Base-by-base conservation (phyloP, 2,797 vertebrate genomes). In the Gambelia wislizenii region DNA sequence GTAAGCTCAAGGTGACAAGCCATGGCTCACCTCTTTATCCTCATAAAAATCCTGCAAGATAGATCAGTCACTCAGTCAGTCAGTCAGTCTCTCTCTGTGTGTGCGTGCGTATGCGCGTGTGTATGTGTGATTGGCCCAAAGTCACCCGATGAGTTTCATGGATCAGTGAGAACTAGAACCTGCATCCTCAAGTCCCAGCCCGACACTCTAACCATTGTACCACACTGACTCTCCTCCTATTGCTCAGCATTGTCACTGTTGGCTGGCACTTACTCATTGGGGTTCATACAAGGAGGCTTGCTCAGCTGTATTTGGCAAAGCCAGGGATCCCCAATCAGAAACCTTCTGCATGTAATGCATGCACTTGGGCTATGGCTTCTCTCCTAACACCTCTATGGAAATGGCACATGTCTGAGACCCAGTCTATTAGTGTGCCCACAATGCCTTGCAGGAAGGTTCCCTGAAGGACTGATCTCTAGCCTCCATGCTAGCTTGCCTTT, bases 381-480 rank as follows among this genome's bases (percentile, higher is more conserved):
- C 59, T 6, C 33, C 20, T 64, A 44, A 77, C 16, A 9, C 61
- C 56, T 64, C 10, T 22, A 39, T 74, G 72, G 75, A 61, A 86
- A 75, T 14, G 44, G 36, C 54, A 16, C 14, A 36, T 39, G 59
- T 5, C 74, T 67, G 64, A 87, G n/a, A 54, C 76, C n/a, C 4
- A 33, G 61, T 39, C 77, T 42, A 56, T 18, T 87, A 33, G 20
- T 10, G 47, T 30, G 47, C 75, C 44, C 42, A 67, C 59, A 64
- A 33, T 70, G 64, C 59, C 39, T 78, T 64, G 75, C 44, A 80
- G 61, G 30, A 36, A 47, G n/a, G 30, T n/a, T 76, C 42, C 75
- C 42, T n/a, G 8, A 42, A 86, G 75, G 64, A 36, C n/a, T 69
- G 76, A 69, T n/a, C 74, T 67, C 59, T 87, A 67, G 36, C 86